These are phyloP conservation scores for Zosterops borbonicus DNA, from an alignment of 2,113 vertebrate species.

Conservation along the genomic window DNA sequence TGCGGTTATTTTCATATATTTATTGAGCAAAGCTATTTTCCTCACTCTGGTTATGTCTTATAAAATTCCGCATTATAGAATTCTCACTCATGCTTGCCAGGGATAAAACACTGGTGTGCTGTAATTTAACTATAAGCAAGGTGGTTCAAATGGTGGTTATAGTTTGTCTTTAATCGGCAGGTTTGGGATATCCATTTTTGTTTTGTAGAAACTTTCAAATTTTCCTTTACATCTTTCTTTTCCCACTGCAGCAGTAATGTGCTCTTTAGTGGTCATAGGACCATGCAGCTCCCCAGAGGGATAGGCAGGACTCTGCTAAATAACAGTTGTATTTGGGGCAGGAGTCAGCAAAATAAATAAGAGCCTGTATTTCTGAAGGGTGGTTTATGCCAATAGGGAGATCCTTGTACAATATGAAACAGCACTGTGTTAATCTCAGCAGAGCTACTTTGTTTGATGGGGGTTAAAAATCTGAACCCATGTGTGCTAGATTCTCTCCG, in stretches of 20 bases:
- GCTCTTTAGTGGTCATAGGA: background rate
- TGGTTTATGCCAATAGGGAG: background rate
- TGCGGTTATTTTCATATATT: background rate
- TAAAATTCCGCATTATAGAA: background rate
- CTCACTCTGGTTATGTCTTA: background rate
- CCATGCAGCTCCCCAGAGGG: background rate
- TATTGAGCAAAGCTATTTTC: background rate
- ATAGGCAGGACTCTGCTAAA: background rate
- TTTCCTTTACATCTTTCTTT: background rate
- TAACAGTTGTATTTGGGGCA: background rate
- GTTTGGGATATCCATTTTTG: background rate
- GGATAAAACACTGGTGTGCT: background rate
- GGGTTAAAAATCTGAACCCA: background rate
- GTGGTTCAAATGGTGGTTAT: background rate
- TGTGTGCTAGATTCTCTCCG: background rate
- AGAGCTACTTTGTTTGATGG: background rate
- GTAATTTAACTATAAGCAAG: background rate
- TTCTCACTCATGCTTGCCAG: background rate
- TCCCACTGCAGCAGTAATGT: background rate
- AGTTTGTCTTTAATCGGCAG: background rate
- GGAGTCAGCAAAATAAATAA: background rate
- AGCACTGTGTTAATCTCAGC: background rate
- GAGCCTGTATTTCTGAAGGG: background rate
- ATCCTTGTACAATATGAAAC: background rate
- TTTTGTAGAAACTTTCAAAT: background rate